Conservation (phyloP, 2,113 vertebrate genomes). For the Spea bombifrons region DNA sequence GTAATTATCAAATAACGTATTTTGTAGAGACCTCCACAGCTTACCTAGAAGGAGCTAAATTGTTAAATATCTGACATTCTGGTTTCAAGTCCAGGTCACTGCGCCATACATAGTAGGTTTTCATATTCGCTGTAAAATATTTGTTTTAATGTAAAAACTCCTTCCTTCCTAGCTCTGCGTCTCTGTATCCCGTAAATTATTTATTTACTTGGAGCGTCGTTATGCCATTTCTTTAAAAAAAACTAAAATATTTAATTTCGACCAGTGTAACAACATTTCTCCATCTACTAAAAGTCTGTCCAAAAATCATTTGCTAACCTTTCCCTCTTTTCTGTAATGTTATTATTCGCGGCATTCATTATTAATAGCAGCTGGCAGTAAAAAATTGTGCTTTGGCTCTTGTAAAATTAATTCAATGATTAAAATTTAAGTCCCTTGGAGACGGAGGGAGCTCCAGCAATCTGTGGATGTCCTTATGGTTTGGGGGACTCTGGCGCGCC, state of each 20-base stretch:
- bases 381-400: slow-evolving; percentile 58
- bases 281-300: slow-evolving; percentile 30
- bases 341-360: slow-evolving; percentile 57
- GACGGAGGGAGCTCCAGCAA: slow-evolving; percentile 53
- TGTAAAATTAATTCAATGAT: slow-evolving; percentile 67
- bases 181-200: slow-evolving; percentile 21
- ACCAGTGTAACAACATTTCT: slow-evolving; percentile 25
- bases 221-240: slow-evolving; percentile 23
- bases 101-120: too few species aligned
- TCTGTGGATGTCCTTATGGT: slow-evolving; percentile 51
- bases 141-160: slow-evolving; percentile 20
- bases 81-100: too few species aligned
- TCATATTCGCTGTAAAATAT: slow-evolving; percentile 15
- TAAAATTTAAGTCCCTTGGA: slow-evolving; percentile 65
- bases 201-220: background rate
- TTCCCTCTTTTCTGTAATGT: slow-evolving; percentile 45
- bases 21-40: too few species aligned
- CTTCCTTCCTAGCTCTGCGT: background rate
- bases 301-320: slow-evolving; percentile 51
- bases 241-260: slow-evolving; percentile 31
- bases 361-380: slow-evolving; percentile 56
- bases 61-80: too few species aligned
- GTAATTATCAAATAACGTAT: too few species aligned
- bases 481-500: slow-evolving; percentile 43
- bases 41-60: too few species aligned